Base-by-base conservation (phyloP, 2,888 invertebrate genomes). In the Tetramorium bicarinatum region DNA sequence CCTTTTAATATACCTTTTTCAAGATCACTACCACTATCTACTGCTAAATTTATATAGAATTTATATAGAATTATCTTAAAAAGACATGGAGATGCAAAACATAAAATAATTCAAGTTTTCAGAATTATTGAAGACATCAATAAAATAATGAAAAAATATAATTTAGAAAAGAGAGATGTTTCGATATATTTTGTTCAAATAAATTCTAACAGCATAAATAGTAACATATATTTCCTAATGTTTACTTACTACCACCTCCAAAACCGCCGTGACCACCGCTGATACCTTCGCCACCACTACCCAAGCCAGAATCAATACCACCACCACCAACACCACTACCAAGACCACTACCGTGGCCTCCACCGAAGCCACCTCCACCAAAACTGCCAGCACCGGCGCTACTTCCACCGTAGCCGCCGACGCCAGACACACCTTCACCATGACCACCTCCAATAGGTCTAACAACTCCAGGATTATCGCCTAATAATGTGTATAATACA, bases 361-460 rank as follows among this genome's bases (percentile, higher is more conserved):
- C 72, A 15, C 71, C 72, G 18, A 64, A 56, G 18, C 82, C 44
- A 6, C 75, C 71, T 47, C 83, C 79, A 21, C 83, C 82, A n/a
- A 69, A 47, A 11, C 88, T 86, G 9, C 84, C 84, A 38, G 59
- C n/a, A 56, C 80, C 81, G 13, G 41, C 34, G 13, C 67, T 41
- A 59, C 66, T n/a, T 15, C 64, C 69, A n/a, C 67, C 62, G 25
- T 76, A 83, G 15, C 84, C 59, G 54, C 83, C 83, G 6, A 62
- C 54, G 0, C 71, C 59, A 29, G 75, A 29, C 15, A 85, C 86
- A 11, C 84, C 83, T 9, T 1, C 41, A 41, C 41, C 41, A 41
- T 41, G 41, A 41, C 9, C 41, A 3, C 56, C 41, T 7, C 69
- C 85, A 29, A 67, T 79, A 72, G 75, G 44, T 15, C 61, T 74